A percentile compares a stretch with the other conserved stretches of the same genome.
phyloP scores from a whole-genome alignment of 2,888 invertebrate genomes.

The Eristalinus aeneus region DNA sequence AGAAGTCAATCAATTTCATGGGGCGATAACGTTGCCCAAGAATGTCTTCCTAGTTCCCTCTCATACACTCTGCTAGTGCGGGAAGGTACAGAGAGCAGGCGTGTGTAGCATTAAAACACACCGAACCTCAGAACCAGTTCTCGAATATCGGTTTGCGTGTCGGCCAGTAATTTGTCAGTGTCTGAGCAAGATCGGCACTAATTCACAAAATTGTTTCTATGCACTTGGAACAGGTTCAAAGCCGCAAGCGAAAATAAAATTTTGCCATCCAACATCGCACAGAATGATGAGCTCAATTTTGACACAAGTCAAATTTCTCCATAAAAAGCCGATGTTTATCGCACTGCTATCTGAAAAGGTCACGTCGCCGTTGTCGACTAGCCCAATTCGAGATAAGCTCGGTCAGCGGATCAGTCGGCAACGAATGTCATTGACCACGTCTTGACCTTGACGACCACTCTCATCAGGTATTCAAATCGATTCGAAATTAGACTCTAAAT shows the following conservation, averaged over 20 bases:
- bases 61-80: not conserved
- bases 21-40: too few species aligned
- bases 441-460: not conserved
- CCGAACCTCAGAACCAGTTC: not conserved
- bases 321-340: not conserved
- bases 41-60: not conserved
- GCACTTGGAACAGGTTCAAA: not conserved
- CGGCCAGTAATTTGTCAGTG: not conserved
- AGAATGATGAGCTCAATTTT: not conserved
- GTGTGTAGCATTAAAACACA: not conserved
- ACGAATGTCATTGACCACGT: constrained; percentile 24
- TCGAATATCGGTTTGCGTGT: not conserved
- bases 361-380: not conserved
- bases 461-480: constrained; percentile 1
- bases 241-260: not conserved
- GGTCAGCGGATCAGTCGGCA: not conserved
- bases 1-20: too few species aligned
- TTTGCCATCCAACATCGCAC: not conserved
- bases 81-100: not conserved
- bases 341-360: not conserved
- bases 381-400: not conserved
- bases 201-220: not conserved
- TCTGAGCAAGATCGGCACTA: not conserved
- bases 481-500: not conserved
- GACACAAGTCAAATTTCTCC: not conserved